Evolutionary conservation across 1,140 invertebrate genomes (phyloP).

Genomic region (Drosophila grimshawi): DNA sequence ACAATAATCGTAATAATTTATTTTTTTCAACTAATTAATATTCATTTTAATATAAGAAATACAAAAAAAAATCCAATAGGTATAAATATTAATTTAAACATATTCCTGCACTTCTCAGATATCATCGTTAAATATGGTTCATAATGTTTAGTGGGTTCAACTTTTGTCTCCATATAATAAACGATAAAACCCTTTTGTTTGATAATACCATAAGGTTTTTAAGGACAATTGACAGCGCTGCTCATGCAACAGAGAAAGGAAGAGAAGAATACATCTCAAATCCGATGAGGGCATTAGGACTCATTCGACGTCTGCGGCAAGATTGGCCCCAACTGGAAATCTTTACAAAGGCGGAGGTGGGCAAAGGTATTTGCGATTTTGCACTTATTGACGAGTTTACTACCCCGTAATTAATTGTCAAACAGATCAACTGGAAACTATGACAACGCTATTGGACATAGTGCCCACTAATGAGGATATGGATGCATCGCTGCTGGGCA

Average conservation of each 20-base stretch:
- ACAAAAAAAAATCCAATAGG: too few species aligned
- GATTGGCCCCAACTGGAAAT: conserved; percentile 59
- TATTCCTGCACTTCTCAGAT: too few species aligned
- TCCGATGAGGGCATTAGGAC: conserved; percentile 59
- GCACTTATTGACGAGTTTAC: neutral
- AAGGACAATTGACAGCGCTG: conserved; percentile 84
- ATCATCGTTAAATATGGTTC: too few species aligned
- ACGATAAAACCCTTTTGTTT: too few species aligned
- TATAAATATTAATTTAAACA: too few species aligned
- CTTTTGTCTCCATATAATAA: too few species aligned
- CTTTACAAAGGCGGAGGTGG: conserved; percentile 23
- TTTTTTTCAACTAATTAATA: too few species aligned
- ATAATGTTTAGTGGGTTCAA: too few species aligned
- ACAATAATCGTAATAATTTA: too few species aligned
- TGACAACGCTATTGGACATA: neutral
- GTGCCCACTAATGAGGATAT: conserved; percentile 87
- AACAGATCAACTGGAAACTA: conserved; percentile 71
- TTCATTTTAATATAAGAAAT: too few species aligned
- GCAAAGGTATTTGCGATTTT: conserved; percentile 80
- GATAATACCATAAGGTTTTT: conserved; percentile 30
- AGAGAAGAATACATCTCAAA: conserved; percentile 83
- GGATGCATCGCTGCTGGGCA: conserved; percentile 94
- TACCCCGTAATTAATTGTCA: neutral
- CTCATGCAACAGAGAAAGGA: conserved; percentile 89
- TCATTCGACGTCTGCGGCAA: conserved; percentile 54